Evolutionary conservation across 2,113 vertebrate genomes (phyloP).

Genomic region (Bos indicus): DNA sequence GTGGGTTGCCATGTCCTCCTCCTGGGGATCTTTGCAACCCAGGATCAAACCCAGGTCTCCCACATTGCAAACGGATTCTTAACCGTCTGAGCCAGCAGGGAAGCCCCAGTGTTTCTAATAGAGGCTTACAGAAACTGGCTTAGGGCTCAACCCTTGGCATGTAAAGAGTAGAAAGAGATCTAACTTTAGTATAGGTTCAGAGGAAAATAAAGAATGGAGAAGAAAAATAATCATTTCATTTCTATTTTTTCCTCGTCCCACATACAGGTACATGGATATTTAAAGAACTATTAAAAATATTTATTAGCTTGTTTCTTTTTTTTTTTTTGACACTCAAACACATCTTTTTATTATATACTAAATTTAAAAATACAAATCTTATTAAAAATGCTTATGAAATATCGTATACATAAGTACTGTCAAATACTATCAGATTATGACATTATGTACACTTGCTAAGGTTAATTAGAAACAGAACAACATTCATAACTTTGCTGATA

Average conservation of each 20-base stretch:
- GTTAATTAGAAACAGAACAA: too few species aligned
- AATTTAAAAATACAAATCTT: conserved; percentile 85
- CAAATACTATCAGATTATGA: too few species aligned
- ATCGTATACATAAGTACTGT: too few species aligned
- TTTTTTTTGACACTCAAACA: conserved; percentile 64
- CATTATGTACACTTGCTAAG: too few species aligned
- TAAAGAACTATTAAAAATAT: neutral
- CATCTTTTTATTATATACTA: conserved; percentile 84
- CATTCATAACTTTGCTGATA: conserved; percentile 45
- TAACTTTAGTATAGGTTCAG: neutral
- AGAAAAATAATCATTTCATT: conserved; percentile 16
- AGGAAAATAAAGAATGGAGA: neutral
- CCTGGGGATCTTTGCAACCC: neutral
- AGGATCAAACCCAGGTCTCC: neutral
- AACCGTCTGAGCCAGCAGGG: neutral
- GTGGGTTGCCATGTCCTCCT: neutral
- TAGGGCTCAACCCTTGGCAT: neutral
- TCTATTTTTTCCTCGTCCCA: neutral
- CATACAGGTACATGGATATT: neutral
- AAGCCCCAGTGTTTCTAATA: neutral
- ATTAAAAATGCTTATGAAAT: too few species aligned
- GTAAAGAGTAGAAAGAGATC: neutral
- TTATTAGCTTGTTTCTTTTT: neutral
- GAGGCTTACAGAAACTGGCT: neutral
- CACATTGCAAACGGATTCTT: neutral